Evolutionary conservation across 2,797 vertebrate species (phyloP).

Genomic region (Simalia tracyae): DNA sequence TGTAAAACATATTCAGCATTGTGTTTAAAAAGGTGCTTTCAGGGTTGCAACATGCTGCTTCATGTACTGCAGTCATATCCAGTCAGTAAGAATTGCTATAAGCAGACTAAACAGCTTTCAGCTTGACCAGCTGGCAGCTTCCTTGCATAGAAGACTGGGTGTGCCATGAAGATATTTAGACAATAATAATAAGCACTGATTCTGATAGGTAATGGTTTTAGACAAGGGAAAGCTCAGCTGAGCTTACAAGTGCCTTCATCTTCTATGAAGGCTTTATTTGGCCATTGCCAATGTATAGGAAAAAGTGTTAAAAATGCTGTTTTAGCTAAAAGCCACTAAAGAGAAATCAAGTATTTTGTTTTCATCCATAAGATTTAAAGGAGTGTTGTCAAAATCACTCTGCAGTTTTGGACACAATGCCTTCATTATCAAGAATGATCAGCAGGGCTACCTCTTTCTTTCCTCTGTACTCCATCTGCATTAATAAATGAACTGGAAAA

Average conservation of each 20-base stretch:
- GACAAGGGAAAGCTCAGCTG: neutral
- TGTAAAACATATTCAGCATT: neutral
- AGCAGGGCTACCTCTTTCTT: neutral
- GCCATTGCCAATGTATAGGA: neutral
- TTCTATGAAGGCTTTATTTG: neutral
- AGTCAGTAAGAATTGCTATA: neutral
- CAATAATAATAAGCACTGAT: neutral
- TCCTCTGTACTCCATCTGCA: neutral
- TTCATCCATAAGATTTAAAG: neutral
- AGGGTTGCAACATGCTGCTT: constrained; percentile 8
- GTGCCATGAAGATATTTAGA: constrained; percentile 5
- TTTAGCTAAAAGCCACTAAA: neutral
- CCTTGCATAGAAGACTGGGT: neutral
- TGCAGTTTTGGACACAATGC: neutral
- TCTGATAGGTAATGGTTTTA: constrained; percentile 1
- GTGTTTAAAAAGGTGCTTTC: neutral
- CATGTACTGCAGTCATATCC: neutral
- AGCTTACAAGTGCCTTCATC: neutral
- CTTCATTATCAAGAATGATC: neutral
- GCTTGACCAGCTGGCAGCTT: neutral
- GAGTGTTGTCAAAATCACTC: neutral
- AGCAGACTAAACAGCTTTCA: constrained; percentile 16
- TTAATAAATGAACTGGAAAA: neutral
- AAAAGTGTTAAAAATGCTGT: neutral
- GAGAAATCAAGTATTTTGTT: neutral